These are phyloP conservation scores for Marmota monax DNA, from an alignment of 2,113 vertebrate genomes.

Conservation along the genomic window DNA sequence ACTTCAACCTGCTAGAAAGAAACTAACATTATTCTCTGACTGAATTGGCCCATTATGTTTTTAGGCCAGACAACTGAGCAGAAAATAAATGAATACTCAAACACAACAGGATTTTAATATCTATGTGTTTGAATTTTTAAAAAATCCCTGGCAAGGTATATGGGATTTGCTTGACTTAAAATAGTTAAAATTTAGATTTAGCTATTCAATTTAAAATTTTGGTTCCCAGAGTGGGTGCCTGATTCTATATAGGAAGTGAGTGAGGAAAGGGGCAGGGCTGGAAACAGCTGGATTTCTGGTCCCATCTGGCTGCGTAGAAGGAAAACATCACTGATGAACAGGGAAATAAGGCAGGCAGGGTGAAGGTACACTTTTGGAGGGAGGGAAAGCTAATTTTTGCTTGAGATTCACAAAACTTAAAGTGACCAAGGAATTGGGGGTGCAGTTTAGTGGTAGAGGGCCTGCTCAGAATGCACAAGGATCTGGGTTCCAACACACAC, in stretches of 20 bases:
- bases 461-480: background rate
- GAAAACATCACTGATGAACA: background rate
- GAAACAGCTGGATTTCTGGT: background rate
- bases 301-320: background rate
- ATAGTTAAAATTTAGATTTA: background rate
- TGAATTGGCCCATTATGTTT: background rate
- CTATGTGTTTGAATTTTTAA: background rate
- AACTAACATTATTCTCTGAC: background rate
- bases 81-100: conserved; percentile 37
- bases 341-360: background rate
- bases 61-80: conserved; percentile 16
- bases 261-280: background rate
- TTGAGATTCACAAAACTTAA: background rate
- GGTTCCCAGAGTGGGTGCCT: background rate
- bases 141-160: background rate
- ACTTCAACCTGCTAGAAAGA: background rate
- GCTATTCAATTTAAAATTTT: conserved; percentile 8
- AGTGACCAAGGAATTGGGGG: background rate
- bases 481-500: background rate
- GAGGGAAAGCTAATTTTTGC: background rate
- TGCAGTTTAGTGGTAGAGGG: background rate
- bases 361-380: background rate
- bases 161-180: background rate
- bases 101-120: conserved; percentile 40
- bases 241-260: background rate